These are phyloP conservation scores for Microcebus ravelobensis DNA, from an alignment of 2,113 vertebrate species.

Conservation along the genomic window DNA sequence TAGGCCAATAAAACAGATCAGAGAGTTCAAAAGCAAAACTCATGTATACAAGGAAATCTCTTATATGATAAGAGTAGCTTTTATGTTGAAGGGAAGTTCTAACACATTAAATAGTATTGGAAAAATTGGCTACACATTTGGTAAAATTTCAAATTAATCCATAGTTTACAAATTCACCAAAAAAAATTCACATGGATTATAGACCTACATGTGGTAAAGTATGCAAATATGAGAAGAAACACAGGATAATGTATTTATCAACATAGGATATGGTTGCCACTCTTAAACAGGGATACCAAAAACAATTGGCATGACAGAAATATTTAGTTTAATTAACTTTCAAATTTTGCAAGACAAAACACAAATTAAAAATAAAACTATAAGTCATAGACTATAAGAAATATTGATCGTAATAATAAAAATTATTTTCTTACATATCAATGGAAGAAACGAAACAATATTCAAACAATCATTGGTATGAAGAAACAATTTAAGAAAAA, in stretches of 20 bases:
- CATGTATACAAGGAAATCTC: not conserved
- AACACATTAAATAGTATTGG: not conserved
- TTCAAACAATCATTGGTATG: not conserved
- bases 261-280: not conserved
- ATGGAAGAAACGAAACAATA: not conserved
- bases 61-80: not conserved
- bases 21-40: not conserved
- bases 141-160: not conserved
- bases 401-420: not conserved
- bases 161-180: not conserved
- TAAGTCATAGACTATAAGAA: not conserved
- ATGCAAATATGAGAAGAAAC: not conserved
- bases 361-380: not conserved
- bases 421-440: not conserved
- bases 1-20: not conserved
- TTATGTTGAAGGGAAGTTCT: not conserved
- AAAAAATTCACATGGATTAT: not conserved
- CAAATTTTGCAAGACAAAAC: not conserved
- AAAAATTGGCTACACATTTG: not conserved
- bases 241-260: not conserved
- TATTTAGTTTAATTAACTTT: not conserved
- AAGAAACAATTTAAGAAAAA: not conserved
- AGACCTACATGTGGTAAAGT: not conserved
- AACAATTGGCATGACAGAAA: not conserved
- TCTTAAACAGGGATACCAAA: not conserved